Percentiles rank a stretch among this genome's conserved stretches.
Conservation (phyloP, 1,140 invertebrate genomes). For the Drosophila miranda region DNA sequence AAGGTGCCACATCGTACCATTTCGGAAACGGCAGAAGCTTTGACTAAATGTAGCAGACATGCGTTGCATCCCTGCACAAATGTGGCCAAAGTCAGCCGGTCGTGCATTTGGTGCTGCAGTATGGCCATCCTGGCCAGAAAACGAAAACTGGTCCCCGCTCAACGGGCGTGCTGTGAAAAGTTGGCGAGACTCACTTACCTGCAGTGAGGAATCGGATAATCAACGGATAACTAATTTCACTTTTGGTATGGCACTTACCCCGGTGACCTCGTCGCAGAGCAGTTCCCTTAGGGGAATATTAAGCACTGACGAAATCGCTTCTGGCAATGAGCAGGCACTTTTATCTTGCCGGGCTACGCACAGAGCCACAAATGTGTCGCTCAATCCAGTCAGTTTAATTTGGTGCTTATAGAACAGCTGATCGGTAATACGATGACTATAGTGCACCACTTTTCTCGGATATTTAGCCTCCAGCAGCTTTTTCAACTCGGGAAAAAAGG, state of each 20-base stretch:
- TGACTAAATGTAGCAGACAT: slow-evolving; percentile 41
- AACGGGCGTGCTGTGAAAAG: slow-evolving; percentile 45
- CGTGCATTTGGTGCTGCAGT: slow-evolving; percentile 41
- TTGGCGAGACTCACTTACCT: slow-evolving; percentile 31
- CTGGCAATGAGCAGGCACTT: slow-evolving; percentile 13
- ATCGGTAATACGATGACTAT: slow-evolving; percentile 54
- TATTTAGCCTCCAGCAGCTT: slow-evolving; percentile 29
- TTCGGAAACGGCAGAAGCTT: slow-evolving; percentile 16
- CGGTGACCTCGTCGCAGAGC: slow-evolving; percentile 37
- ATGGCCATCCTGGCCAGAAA: slow-evolving; percentile 50
- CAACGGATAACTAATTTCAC: not conserved
- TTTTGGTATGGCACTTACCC: slow-evolving; percentile 2
- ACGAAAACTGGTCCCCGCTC: slow-evolving; percentile 22
- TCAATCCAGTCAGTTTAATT: slow-evolving; percentile 39
- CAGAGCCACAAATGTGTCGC: slow-evolving; percentile 47
- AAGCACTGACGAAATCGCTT: slow-evolving; percentile 45
- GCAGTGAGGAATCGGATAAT: not conserved
- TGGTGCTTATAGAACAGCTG: slow-evolving; percentile 31
- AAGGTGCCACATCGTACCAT: too few relatives aligned
- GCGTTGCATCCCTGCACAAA: slow-evolving; percentile 46
- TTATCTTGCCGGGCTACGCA: slow-evolving; percentile 36
- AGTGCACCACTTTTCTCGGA: slow-evolving; percentile 57
- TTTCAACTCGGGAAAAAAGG: slow-evolving; percentile 34
- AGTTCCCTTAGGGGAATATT: slow-evolving; percentile 29
- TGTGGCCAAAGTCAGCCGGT: slow-evolving; percentile 37